These are phyloP conservation scores for Lucifuga dentata DNA, from an alignment of 2,113 vertebrate genomes.

Conservation along the genomic window DNA sequence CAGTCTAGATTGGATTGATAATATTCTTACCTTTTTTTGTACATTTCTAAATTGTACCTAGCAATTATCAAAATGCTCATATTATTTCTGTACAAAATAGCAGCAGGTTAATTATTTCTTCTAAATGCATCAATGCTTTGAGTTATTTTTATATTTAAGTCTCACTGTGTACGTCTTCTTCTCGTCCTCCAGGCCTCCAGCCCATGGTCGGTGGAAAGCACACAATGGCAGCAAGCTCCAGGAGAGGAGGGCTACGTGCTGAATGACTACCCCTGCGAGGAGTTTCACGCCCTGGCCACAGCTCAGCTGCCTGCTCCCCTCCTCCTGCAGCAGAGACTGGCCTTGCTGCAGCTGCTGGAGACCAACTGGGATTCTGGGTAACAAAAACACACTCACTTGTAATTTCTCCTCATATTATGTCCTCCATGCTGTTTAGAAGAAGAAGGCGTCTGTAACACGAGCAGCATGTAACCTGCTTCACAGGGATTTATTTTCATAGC, in stretches of 20 bases:
- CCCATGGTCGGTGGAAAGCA: conserved; percentile 76
- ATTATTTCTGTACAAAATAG: too few relatives aligned
- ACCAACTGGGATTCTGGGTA: conserved; percentile 85
- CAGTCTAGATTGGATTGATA: too few relatives aligned
- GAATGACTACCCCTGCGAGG: conserved; percentile 81
- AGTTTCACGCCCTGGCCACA: conserved; percentile 77
- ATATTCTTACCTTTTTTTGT: too few relatives aligned
- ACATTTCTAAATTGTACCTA: too few relatives aligned
- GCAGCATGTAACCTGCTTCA: too few relatives aligned
- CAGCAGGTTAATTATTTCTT: too few relatives aligned
- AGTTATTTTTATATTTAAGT: too few relatives aligned
- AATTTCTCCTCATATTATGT: conserved; percentile 1
- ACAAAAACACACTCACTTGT: conserved; percentile 19
- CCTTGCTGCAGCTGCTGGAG: conserved; percentile 77
- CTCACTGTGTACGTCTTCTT: background rate
- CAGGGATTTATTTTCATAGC: too few relatives aligned
- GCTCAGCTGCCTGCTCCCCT: conserved; percentile 61
- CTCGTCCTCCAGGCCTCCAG: conserved; percentile 70
- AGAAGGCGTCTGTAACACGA: too few relatives aligned
- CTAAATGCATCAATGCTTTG: too few relatives aligned
- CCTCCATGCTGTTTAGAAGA: too few relatives aligned
- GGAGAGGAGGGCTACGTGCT: conserved; percentile 63
- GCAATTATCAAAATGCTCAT: too few relatives aligned
- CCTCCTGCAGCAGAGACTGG: conserved; percentile 76
- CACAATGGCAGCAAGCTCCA: conserved; percentile 54